Evolutionary conservation across 2,797 vertebrate genomes (phyloP).

Genomic region (Psittacula derbiana): DNA sequence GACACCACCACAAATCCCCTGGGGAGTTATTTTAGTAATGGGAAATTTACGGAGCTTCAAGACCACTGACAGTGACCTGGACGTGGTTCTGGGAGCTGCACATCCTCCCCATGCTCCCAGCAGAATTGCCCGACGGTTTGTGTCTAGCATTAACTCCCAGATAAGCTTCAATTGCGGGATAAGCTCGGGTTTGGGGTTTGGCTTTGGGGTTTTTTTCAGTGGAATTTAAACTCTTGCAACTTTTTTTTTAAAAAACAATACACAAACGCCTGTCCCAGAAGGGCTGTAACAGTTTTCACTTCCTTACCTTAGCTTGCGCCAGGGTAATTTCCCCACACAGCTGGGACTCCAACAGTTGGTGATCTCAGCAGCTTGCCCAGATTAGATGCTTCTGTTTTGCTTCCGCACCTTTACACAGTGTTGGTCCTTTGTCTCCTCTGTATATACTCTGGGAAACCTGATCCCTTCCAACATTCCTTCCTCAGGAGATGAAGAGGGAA

Average conservation of each 20-base stretch:
- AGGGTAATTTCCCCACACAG: neutral
- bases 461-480: neutral
- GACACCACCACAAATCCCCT: neutral
- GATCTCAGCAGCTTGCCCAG: neutral
- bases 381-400: neutral
- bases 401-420: neutral
- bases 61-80: neutral
- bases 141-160: neutral
- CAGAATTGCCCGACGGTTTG: accelerated
- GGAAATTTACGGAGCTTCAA: neutral
- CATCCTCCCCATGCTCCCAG: neutral
- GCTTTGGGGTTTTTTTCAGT: neutral
- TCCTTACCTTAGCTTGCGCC: neutral
- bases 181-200: neutral
- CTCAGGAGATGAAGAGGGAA: neutral
- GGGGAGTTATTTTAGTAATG: neutral
- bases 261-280: neutral
- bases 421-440: neutral
- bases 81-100: neutral
- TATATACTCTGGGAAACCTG: neutral
- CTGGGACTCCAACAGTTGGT: neutral
- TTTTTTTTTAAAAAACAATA: too few relatives aligned
- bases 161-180: neutral
- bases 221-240: neutral
- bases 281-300: neutral